phyloP scores from a whole-genome alignment of 1,140 invertebrate genomes.

The Microplitis demolitor region DNA sequence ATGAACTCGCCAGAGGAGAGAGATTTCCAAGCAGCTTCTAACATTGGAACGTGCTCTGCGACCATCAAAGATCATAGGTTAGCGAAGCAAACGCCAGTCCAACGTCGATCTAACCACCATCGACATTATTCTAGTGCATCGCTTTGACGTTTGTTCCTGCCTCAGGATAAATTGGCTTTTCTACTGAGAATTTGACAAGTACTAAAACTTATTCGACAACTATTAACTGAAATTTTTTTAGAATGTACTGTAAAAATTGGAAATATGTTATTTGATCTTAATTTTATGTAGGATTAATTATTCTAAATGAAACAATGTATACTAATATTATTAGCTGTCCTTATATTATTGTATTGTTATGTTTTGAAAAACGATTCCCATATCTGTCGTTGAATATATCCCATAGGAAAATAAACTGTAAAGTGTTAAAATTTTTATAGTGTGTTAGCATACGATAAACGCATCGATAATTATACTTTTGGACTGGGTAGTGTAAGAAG shows the following conservation, averaged over 20 bases:
- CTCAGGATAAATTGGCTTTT: slow-evolving; percentile 37
- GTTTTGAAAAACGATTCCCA: no score
- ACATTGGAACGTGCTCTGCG: slow-evolving; percentile 7
- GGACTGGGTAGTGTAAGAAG: no score
- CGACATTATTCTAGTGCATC: slow-evolving; percentile 33
- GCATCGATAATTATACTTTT: no score
- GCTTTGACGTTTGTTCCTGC: slow-evolving; percentile 37
- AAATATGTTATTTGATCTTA: no score
- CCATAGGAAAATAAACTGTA: no score
- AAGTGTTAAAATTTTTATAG: no score
- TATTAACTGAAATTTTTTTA: background rate
- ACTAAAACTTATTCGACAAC: background rate
- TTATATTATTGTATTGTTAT: no score
- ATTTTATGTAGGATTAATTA: no score
- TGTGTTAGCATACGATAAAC: no score
- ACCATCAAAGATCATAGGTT: slow-evolving; percentile 17
- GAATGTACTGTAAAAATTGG: background rate
- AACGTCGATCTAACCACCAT: slow-evolving; percentile 23
- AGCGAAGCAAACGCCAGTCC: slow-evolving; percentile 1
- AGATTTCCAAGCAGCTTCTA: slow-evolving; percentile 1
- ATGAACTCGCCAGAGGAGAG: background rate
- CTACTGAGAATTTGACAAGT: slow-evolving; percentile 29
- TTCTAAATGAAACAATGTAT: no score
- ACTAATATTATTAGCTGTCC: no score
- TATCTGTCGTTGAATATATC: no score